These are phyloP conservation scores for Cryptoprocta ferox DNA, from an alignment of 2,797 vertebrate species.

Conservation along the genomic window DNA sequence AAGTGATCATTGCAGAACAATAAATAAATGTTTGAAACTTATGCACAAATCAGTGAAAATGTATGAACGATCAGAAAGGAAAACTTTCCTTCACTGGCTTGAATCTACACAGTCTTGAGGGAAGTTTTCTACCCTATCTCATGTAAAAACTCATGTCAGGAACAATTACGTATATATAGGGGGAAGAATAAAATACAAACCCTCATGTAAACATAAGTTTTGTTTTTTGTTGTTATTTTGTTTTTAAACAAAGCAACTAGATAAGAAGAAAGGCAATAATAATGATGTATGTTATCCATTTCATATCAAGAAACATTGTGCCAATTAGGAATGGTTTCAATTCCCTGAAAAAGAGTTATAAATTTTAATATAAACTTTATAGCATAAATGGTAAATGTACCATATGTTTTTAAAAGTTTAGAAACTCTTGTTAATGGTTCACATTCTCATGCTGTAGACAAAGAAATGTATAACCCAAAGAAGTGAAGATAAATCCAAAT, in stretches of 20 bases:
- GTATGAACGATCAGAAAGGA: background rate
- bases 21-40: background rate
- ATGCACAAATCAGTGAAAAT: background rate
- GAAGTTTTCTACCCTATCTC: background rate
- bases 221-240: background rate
- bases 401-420: background rate
- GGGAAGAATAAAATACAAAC: background rate
- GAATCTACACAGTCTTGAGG: background rate
- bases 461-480: background rate
- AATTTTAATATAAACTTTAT: background rate
- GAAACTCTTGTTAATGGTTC: background rate
- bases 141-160: background rate
- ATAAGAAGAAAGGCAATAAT: background rate
- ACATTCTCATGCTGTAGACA: background rate
- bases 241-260: background rate
- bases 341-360: background rate
- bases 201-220: background rate
- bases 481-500: background rate
- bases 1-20: background rate
- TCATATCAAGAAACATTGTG: background rate
- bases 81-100: background rate
- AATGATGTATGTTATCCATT: background rate
- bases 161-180: background rate
- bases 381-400: background rate
- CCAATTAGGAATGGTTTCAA: background rate